Evolutionary conservation across 2,113 vertebrate species (phyloP).

Genomic region (Aleadryas rufinucha): DNA sequence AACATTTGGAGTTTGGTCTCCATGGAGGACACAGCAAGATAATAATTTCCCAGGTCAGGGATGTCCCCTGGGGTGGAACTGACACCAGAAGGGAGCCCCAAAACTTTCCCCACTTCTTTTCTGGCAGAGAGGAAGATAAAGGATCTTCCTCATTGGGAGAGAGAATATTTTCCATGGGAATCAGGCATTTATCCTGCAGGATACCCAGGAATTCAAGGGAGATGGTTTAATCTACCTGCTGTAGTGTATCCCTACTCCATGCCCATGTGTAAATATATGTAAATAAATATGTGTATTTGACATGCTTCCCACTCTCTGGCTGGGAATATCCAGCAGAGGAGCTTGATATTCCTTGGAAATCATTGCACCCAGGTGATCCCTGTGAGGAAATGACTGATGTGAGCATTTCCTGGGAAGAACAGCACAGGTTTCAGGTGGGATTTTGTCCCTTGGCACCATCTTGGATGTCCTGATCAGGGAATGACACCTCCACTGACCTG

Average conservation of each 20-base stretch:
- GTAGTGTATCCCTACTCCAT: accelerated
- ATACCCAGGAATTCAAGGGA: not conserved
- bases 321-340: not conserved
- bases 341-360: not conserved
- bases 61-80: not conserved
- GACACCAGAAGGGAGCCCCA: not conserved
- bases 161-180: not conserved
- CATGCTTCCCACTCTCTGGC: not conserved
- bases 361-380: not conserved
- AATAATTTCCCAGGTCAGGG: no score
- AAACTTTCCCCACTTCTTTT: not conserved
- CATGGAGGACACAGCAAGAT: not conserved
- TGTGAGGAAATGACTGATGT: accelerated
- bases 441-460: not conserved
- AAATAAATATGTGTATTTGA: not conserved
- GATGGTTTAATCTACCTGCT: not conserved
- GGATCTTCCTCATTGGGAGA: not conserved
- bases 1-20: not conserved
- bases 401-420: not conserved
- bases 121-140: not conserved
- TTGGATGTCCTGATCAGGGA: accelerated
- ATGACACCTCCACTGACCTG: not conserved
- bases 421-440: not conserved
- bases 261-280: not conserved
- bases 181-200: not conserved